Percentiles rank a stretch among this genome's conserved stretches.
phyloP scores from a whole-genome alignment of 2,113 vertebrate genomes.

The Podarcis muralis region DNA sequence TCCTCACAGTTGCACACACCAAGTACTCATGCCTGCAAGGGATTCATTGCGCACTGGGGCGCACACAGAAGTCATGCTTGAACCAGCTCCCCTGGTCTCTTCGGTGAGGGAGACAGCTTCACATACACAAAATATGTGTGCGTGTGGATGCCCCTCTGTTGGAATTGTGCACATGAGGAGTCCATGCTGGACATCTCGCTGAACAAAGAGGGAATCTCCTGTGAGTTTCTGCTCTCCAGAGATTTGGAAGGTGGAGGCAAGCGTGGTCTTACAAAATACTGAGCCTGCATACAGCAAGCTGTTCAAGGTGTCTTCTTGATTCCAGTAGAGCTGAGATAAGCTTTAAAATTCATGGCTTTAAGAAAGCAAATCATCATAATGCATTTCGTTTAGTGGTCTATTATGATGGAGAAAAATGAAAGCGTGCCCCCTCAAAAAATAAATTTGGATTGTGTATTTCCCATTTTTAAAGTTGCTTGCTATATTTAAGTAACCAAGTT shows the following conservation, averaged over 20 bases:
- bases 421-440: neutral
- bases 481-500: constrained; percentile 19
- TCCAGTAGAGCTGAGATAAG: neutral
- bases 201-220: neutral
- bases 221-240: neutral
- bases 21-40: neutral
- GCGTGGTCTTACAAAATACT: no score
- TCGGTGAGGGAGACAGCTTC: neutral
- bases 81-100: neutral
- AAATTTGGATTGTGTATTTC: constrained; percentile 81
- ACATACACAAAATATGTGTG: neutral
- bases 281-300: no score
- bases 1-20: neutral
- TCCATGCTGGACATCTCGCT: neutral
- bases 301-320: neutral
- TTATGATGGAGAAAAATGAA: neutral
- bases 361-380: neutral
- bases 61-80: neutral
- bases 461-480: constrained; percentile 71
- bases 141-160: neutral
- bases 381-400: neutral
- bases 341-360: neutral
- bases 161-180: neutral
- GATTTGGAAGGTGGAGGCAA: neutral
- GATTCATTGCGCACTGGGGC: neutral